Evolutionary conservation across 2,888 invertebrate genomes (phyloP), one percentile per base, ranked within the genome.

Genomic region (Erannis defoliaria): DNA sequence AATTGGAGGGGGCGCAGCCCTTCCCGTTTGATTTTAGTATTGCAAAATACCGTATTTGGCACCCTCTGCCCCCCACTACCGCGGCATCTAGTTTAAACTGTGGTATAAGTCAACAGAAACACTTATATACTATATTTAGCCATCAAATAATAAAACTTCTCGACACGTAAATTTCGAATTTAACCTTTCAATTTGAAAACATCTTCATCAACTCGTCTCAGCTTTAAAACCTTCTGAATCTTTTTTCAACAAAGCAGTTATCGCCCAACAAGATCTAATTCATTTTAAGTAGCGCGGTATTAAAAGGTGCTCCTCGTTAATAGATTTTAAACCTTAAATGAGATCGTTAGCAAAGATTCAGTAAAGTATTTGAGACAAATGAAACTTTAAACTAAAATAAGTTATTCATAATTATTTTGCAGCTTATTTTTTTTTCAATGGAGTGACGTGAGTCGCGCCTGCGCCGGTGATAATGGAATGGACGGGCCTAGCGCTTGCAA

Each of bases 301-400:
- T 57, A 66, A 74, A 16, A 12, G 72, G 72, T 59, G 55, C 62
- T 33, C 48, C 49, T 64, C 65, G 62, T 73, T 58, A 72, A 73
- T 69, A 67, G 66, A 59, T 71, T 63, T 62, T 69, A 74, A 70
- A 61, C 69, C 65, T 23, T 42, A 42, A 69, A 67, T 60, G 45
- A 57, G 45, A 59, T 69, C 64, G 67, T 74, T 76, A 68, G 66
- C 66, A 66, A 74, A 68, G 68, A 56, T 55, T 55, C 57, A 62
- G 57, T 56, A 55, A 49, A 56, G 58, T 10, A 21, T 19, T 40
- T 19, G 10, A 26, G 1, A 26, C 1, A 26, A 2, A 26, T 26
- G 26, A 23, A 23, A 23, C 23, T n/a, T n/a, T n/a, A n/a, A n/a
- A n/a, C n/a, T n/a, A n/a, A n/a, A n/a, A n/a, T n/a, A n/a, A n/a